Conservation (phyloP, 2,797 vertebrate species). For the Rhinatrema bivittatum region DNA sequence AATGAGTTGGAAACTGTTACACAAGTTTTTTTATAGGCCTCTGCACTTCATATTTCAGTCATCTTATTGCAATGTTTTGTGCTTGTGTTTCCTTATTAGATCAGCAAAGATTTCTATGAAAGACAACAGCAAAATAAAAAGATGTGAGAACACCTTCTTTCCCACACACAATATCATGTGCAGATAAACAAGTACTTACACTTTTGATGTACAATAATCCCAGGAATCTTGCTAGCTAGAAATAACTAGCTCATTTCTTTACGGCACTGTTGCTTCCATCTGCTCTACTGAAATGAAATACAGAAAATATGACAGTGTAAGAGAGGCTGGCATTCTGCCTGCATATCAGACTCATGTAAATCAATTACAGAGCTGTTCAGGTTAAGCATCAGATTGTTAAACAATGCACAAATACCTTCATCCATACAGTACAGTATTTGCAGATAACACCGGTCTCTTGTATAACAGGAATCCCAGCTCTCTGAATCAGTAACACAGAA, state of each 20-base stretch:
- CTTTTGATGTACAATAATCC: conserved; percentile 21
- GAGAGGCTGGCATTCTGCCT: not conserved
- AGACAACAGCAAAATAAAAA: too few relatives aligned
- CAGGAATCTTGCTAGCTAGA: conserved; percentile 23
- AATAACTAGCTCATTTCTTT: conserved; percentile 48
- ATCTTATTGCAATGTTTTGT: too few relatives aligned
- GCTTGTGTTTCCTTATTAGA: too few relatives aligned
- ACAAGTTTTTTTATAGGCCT: too few relatives aligned
- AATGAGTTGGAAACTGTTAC: too few relatives aligned
- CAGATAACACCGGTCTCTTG: conserved; percentile 15
- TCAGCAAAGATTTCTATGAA: too few relatives aligned
- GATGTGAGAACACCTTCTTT: too few relatives aligned
- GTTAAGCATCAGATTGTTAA: conserved; percentile 3
- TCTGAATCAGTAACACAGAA: conserved; percentile 12
- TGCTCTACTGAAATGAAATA: conserved; percentile 25
- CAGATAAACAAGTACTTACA: conserved; percentile 27
- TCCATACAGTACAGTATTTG: not conserved
- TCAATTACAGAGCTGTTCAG: not conserved
- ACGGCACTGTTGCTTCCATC: conserved; percentile 42
- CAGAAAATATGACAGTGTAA: conserved; percentile 2
- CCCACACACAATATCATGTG: not conserved
- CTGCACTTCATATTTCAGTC: too few relatives aligned
- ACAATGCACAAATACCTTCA: conserved; percentile 29
- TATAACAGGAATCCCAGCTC: conserved; percentile 28
- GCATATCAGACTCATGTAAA: conserved; percentile 4